Conservation (phyloP, 1,140 invertebrate genomes). For the Oryzaephilus surinamensis region DNA sequence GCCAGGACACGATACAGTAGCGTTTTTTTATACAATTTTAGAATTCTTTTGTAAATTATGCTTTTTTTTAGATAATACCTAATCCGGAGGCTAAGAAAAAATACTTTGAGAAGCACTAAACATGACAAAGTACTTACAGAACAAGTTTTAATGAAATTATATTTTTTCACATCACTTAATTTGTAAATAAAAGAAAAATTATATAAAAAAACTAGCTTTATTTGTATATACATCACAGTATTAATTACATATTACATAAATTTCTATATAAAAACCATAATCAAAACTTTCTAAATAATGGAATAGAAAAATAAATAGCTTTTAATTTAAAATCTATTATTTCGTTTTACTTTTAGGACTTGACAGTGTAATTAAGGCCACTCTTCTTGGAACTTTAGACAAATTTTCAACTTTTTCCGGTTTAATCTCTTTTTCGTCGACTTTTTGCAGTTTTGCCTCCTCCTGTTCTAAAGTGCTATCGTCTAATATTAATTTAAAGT, state of each 20-base stretch:
- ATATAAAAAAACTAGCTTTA: conserved; percentile 6
- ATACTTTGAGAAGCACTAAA: conserved; percentile 50
- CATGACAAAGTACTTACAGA: not conserved
- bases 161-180: not conserved
- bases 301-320: not conserved
- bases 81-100: conserved; percentile 62
- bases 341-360: conserved; percentile 60
- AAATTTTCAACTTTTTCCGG: conserved; percentile 17
- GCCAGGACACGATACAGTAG: conserved; percentile 78
- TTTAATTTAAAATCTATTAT: too few relatives aligned
- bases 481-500: conserved; percentile 56
- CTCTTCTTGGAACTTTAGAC: conserved; percentile 54
- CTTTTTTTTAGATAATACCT: conserved; percentile 56
- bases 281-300: conserved; percentile 2
- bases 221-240: conserved; percentile 2
- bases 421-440: conserved; percentile 11
- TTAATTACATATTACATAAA: conserved; percentile 2
- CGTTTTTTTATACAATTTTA: too few relatives aligned
- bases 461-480: too few relatives aligned
- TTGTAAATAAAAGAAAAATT: conserved; percentile 5
- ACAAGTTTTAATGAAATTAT: too few relatives aligned
- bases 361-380: conserved; percentile 60
- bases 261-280: conserved; percentile 3
- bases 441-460: conserved; percentile 15
- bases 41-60: conserved; percentile 12